Evolutionary conservation across 2,113 vertebrate genomes (phyloP).

Genomic region (Ceyx cyanopectus): DNA sequence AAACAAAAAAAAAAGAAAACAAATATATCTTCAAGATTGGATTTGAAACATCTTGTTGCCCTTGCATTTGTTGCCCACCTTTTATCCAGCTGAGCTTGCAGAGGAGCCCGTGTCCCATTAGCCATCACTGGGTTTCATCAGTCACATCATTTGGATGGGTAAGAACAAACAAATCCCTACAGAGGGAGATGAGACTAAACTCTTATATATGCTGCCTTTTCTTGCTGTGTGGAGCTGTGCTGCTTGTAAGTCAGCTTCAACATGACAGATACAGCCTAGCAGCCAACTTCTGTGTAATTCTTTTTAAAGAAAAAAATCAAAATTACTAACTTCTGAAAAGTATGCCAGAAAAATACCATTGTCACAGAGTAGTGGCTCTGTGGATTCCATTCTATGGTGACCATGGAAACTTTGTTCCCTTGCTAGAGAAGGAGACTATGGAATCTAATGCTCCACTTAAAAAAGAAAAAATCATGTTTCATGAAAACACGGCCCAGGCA

Average conservation of each 20-base stretch:
- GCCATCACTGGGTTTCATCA: background rate
- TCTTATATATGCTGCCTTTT: constrained; percentile 2
- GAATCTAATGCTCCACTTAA: background rate
- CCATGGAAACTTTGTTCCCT: constrained; percentile 28
- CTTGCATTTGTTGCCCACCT: background rate
- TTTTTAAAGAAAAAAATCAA: constrained; percentile 37
- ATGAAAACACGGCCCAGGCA: background rate
- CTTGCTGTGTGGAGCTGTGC: background rate
- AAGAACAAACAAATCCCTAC: constrained; percentile 30
- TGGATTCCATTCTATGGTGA: background rate
- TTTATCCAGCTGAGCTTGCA: background rate
- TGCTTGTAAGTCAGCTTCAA: background rate
- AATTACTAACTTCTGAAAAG: constrained; percentile 28
- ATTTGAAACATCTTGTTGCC: background rate
- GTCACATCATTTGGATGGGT: background rate
- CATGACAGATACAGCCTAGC: background rate
- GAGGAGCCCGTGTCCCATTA: background rate
- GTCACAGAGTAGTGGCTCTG: background rate
- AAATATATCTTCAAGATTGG: background rate
- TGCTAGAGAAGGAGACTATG: background rate
- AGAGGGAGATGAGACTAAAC: constrained; percentile 1
- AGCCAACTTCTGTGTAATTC: background rate
- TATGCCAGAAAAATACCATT: background rate
- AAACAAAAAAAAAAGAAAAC: background rate
- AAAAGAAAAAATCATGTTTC: background rate